Evolutionary conservation across 1,140 invertebrate species (phyloP).

Genomic region (Anoplolepis gracilipes): DNA sequence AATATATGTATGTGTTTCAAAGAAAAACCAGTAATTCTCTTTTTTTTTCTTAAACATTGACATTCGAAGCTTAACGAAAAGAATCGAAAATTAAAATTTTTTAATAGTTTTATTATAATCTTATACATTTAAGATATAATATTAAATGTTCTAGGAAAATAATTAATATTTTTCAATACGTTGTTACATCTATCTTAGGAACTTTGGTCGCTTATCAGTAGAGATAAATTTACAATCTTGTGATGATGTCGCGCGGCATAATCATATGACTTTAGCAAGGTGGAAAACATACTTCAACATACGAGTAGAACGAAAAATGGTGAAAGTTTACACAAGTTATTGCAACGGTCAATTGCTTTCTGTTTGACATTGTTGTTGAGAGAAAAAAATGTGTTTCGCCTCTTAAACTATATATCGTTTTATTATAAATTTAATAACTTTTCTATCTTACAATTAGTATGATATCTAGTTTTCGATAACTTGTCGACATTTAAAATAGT

Average conservation of each 20-base stretch:
- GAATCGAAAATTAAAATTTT: not conserved
- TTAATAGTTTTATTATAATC: not conserved
- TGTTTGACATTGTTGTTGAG: not conserved
- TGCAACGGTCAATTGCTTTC: not conserved
- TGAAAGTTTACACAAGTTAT: not conserved
- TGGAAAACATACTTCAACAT: not conserved
- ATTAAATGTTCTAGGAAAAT: not conserved
- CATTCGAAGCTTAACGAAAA: not conserved
- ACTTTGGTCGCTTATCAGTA: slow-evolving; percentile 53
- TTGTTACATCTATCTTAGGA: not conserved
- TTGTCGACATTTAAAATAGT: not conserved
- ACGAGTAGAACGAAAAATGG: slow-evolving; percentile 8
- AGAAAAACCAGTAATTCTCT: not conserved
- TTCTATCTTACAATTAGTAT: not conserved
- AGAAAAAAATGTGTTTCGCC: not conserved
- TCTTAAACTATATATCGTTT: not conserved
- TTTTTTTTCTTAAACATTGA: not conserved
- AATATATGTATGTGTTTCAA: too few species aligned
- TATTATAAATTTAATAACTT: not conserved
- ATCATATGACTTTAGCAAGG: slow-evolving; percentile 6
- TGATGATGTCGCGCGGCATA: not conserved
- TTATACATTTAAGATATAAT: not conserved
- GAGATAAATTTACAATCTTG: slow-evolving; percentile 60
- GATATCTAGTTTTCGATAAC: not conserved
- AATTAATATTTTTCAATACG: not conserved